phyloP scores from a whole-genome alignment of 1,140 invertebrate species.

The Papilio aristodemus region DNA sequence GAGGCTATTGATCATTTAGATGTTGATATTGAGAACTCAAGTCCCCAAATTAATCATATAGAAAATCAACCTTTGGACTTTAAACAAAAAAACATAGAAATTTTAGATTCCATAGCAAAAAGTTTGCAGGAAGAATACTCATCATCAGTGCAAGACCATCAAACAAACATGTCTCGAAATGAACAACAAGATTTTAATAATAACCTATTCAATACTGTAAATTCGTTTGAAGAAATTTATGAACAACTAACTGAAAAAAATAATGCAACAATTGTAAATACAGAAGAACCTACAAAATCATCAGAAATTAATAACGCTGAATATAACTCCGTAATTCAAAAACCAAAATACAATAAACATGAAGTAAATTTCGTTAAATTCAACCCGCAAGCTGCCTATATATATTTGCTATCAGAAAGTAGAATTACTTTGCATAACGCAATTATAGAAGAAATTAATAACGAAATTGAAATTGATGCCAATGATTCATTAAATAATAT shows the following conservation, averaged over 20 bases:
- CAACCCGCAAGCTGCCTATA: conserved; percentile 41
- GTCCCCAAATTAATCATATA: conserved; percentile 56
- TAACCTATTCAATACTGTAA: conserved; percentile 62
- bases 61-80: conserved; percentile 63
- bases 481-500: not conserved
- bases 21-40: conserved; percentile 53
- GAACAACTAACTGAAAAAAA: conserved; percentile 53
- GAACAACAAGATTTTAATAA: conserved; percentile 61
- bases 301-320: conserved; percentile 23
- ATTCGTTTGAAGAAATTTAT: conserved; percentile 75
- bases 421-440: conserved; percentile 41
- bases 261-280: conserved; percentile 24
- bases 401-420: conserved; percentile 47
- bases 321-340: not conserved
- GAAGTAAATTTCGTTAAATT: conserved; percentile 41
- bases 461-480: conserved; percentile 1
- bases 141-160: conserved; percentile 47
- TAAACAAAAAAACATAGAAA: conserved; percentile 66
- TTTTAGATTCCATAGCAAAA: conserved; percentile 67
- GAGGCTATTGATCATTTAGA: conserved; percentile 76
- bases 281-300: conserved; percentile 1
- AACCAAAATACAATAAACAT: conserved; percentile 42
- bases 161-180: conserved; percentile 34
- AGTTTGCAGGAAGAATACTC: conserved; percentile 68
- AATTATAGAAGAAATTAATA: conserved; percentile 37